Evolutionary conservation across 2,888 invertebrate species (phyloP), one percentile per base, ranked within the genome.

Genomic region (Acronicta psi): DNA sequence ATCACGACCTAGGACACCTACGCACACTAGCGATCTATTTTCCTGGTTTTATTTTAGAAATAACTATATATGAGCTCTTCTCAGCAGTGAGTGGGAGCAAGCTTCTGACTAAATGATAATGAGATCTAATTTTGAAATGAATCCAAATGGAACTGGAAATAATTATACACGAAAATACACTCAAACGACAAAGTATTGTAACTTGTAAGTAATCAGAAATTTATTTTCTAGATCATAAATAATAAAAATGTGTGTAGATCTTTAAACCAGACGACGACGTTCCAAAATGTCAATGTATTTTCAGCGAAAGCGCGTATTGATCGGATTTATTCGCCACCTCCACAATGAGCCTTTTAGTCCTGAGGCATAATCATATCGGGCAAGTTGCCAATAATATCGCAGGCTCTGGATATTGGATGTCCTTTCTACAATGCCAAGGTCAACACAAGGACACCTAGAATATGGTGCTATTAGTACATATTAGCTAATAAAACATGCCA

Each of bases 361-460:
- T 64, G 59, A 64, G 66, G 69, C 62, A 65, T 69, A 74, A 80
- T 75, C 68, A 69, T 74, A 75, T 70, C 75, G 70, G 85, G 85
- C 84, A 77, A 74, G 64, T 79, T 78, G 85, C 86, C 85, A 85
- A 81, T 81, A 79, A 80, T 69, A 71, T 73, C 43, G 69, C 70
- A 73, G 73, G 77, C 75, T 73, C 63, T 40, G 52, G 54, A 59
- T 63, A 69, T 80, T 76, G 67, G 73, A 73, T 64, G 78, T 73
- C 80, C 79, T 81, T 73, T 69, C 51, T 36, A 59, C 59, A 57
- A 18, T 59, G 62, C 63, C 73, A 81, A 75, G 79, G 77, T 67
- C 77, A 66, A 37, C 37, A 41, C 66, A 77, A 77, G 79, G 82
- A 53, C 74, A 56, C 20, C 43, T 37, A 54, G 42, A n/a, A 56